Conservation (phyloP, 2,797 vertebrate species). For the Microctenopoma lineatum region DNA sequence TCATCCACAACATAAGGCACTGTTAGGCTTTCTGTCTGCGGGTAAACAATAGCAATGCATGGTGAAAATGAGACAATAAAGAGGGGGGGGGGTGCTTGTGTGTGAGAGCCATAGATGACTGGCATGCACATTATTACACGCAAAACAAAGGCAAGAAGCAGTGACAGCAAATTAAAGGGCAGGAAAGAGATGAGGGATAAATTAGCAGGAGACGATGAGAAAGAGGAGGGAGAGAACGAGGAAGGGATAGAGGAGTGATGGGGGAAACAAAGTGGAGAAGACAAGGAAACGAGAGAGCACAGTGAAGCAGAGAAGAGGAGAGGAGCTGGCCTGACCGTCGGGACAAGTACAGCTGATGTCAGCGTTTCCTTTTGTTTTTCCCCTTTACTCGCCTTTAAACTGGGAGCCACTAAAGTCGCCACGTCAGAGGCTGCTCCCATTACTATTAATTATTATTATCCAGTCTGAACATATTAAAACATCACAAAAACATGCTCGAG, state of each 20-base stretch:
- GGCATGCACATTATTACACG: slow-evolving; percentile 26
- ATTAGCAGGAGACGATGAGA: background rate
- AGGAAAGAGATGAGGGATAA: background rate
- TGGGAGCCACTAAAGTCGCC: slow-evolving; percentile 30
- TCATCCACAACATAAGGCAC: slow-evolving; percentile 23
- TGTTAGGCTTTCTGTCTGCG: slow-evolving; percentile 21
- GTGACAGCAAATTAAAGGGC: slow-evolving; percentile 5
- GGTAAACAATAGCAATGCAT: slow-evolving; percentile 22
- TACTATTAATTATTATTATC: slow-evolving; percentile 29
- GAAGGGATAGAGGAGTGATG: background rate
- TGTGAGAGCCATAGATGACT: too few species aligned
- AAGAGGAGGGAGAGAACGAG: background rate
- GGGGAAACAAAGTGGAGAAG: background rate
- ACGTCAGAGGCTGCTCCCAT: slow-evolving; percentile 28
- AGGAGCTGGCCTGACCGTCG: slow-evolving; percentile 32
- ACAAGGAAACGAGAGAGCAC: slow-evolving; percentile 3
- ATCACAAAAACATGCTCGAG: slow-evolving; percentile 17
- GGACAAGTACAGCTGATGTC: slow-evolving; percentile 60
- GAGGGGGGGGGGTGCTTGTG: background rate
- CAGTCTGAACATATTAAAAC: slow-evolving; percentile 16
- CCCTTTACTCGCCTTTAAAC: slow-evolving; percentile 39
- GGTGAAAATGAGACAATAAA: slow-evolving; percentile 37
- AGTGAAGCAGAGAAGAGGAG: background rate
- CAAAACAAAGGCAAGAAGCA: slow-evolving; percentile 28
- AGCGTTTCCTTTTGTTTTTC: slow-evolving; percentile 52